Evolutionary conservation across 2,797 vertebrate genomes (phyloP).

Genomic region (Lagorchestes hirsutus): DNA sequence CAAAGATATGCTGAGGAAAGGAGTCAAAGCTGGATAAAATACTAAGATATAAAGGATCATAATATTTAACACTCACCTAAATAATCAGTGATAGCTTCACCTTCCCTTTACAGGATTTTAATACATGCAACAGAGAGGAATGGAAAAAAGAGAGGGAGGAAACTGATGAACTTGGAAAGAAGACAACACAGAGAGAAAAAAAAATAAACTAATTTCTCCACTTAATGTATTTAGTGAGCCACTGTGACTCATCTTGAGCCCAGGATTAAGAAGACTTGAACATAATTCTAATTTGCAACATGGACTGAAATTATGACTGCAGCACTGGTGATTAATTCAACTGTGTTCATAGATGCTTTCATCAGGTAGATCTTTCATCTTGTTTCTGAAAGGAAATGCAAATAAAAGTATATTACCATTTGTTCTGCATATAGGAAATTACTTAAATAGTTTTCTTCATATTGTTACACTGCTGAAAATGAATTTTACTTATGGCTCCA

Average conservation of each 20-base stretch:
- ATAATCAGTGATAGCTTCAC: neutral
- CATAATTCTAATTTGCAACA: conserved; percentile 21
- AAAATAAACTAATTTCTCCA: conserved; percentile 28
- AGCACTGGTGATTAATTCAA: neutral
- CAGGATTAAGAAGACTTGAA: conserved; percentile 33
- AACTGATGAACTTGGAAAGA: neutral
- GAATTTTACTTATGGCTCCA: neutral
- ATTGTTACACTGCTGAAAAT: neutral
- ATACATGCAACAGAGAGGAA: neutral
- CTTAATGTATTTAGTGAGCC: conserved; percentile 19
- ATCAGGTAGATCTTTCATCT: conserved; percentile 21
- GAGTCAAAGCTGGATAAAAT: conserved; percentile 4
- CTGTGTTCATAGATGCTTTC: conserved; percentile 13
- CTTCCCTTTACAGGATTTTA: neutral
- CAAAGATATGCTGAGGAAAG: neutral
- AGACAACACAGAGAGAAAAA: conserved; percentile 28
- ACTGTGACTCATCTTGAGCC: neutral
- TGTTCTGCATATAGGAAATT: neutral
- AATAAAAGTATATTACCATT: neutral
- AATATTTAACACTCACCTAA: neutral
- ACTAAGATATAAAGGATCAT: neutral
- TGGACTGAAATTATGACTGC: conserved; percentile 20
- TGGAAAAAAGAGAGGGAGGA: neutral
- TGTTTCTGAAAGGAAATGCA: neutral
- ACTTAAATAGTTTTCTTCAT: neutral